Percentiles rank a stretch among this genome's conserved stretches.
These are phyloP conservation scores for Cecropterus lyciades DNA, from an alignment of 1,140 invertebrate species.

Conservation along the genomic window DNA sequence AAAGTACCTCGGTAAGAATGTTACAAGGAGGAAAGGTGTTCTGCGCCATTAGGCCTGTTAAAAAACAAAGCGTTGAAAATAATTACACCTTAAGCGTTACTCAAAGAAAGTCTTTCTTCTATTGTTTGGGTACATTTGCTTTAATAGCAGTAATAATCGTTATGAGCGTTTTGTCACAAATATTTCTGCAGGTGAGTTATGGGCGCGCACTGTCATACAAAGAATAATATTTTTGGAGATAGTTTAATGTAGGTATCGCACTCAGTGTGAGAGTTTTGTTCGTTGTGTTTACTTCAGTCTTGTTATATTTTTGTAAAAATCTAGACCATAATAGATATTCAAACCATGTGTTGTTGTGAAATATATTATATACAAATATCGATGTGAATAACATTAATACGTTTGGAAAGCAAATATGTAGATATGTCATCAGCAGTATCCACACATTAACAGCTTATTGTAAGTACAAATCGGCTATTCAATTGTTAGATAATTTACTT, in stretches of 20 bases:
- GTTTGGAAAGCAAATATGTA: too few relatives aligned
- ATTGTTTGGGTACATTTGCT: constrained; percentile 58
- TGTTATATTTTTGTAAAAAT: too few relatives aligned
- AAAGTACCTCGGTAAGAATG: constrained; percentile 65
- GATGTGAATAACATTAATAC: too few relatives aligned
- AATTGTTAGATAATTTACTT: too few relatives aligned
- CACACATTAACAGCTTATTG: too few relatives aligned
- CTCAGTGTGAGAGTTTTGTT: constrained; percentile 41
- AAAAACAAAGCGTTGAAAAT: constrained; percentile 65
- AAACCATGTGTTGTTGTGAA: too few relatives aligned
- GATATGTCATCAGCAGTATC: too few relatives aligned
- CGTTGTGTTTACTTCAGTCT: constrained; percentile 26
- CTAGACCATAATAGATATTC: too few relatives aligned
- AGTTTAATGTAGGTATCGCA: constrained; percentile 38
- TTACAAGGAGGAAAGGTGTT: constrained; percentile 70
- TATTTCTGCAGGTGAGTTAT: constrained; percentile 71
- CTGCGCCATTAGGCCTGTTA: constrained; percentile 64
- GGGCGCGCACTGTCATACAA: constrained; percentile 40
- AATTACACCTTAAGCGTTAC: constrained; percentile 68
- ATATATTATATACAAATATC: too few relatives aligned
- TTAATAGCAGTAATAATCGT: constrained; percentile 67
- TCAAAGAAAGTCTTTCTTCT: constrained; percentile 79
- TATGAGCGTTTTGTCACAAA: constrained; percentile 68
- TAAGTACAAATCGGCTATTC: too few relatives aligned
- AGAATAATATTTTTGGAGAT: constrained; percentile 28